Conservation (phyloP, 2,888 invertebrate species). For the Caenorhabditis sp. region DNA sequence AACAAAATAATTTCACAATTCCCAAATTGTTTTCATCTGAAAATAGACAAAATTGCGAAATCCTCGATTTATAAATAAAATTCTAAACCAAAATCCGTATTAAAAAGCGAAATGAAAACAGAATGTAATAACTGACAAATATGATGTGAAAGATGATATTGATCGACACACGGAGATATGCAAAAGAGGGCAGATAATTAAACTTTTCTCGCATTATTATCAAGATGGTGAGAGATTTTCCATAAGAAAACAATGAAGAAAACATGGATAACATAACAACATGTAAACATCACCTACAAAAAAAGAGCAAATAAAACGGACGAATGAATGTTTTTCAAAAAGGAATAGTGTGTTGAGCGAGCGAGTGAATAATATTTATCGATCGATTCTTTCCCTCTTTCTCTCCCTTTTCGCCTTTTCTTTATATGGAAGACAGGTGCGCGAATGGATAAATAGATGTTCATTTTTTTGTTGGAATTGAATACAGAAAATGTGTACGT, state of each 20-base stretch:
- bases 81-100: no score
- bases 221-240: neutral
- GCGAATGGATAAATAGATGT: neutral
- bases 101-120: neutral
- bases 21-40: no score
- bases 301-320: no score
- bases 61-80: no score
- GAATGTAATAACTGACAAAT: neutral
- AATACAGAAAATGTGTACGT: neutral
- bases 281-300: neutral
- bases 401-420: neutral
- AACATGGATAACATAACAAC: neutral
- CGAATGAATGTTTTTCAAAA: neutral
- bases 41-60: no score
- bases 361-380: neutral
- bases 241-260: neutral
- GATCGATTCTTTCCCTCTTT: neutral
- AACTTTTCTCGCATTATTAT: neutral
- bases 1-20: no score
- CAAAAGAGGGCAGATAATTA: neutral
- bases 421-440: neutral
- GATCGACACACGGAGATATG: neutral
- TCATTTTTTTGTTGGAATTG: neutral
- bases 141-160: neutral
- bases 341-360: neutral